Conservation (phyloP, 2,113 vertebrate species). For the Lagopus muta region DNA sequence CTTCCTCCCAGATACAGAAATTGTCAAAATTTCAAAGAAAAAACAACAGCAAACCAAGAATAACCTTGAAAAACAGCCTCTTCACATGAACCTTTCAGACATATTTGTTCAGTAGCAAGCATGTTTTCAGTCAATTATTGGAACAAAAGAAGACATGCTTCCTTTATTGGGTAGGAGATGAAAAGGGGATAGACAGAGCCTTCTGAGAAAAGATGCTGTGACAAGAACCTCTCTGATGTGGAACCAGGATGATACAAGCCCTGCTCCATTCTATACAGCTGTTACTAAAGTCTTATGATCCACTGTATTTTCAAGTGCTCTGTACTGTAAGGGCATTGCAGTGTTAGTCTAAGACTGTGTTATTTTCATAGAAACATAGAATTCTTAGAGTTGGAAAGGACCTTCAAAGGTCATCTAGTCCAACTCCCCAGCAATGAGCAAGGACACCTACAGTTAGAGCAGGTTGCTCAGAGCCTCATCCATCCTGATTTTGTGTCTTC, state of each 20-base stretch:
- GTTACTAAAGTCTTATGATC: not conserved
- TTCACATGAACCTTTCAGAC: not conserved
- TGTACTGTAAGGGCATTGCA: not conserved
- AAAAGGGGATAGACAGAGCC: not conserved
- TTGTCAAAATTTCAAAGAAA: not conserved
- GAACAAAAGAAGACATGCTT: not conserved
- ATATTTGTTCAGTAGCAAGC: not conserved
- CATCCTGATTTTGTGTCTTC: no score
- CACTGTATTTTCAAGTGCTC: not conserved
- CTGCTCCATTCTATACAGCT: not conserved
- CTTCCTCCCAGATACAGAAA: not conserved
- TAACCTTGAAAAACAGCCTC: not conserved
- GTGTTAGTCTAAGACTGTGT: not conserved
- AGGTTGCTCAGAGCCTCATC: no score
- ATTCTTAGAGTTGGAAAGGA: no score
- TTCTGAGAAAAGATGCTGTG: not conserved
- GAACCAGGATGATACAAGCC: not conserved
- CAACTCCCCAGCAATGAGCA: no score
- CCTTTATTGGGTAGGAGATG: rapidly evolving
- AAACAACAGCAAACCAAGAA: not conserved
- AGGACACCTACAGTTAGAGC: no score
- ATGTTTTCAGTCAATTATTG: not conserved
- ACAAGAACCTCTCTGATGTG: rapidly evolving
- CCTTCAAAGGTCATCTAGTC: no score
- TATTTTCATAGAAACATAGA: no score